Base-by-base conservation (phyloP, 64 coral and sea anemone genomes). In the Astreopora myriophthalma region DNA sequence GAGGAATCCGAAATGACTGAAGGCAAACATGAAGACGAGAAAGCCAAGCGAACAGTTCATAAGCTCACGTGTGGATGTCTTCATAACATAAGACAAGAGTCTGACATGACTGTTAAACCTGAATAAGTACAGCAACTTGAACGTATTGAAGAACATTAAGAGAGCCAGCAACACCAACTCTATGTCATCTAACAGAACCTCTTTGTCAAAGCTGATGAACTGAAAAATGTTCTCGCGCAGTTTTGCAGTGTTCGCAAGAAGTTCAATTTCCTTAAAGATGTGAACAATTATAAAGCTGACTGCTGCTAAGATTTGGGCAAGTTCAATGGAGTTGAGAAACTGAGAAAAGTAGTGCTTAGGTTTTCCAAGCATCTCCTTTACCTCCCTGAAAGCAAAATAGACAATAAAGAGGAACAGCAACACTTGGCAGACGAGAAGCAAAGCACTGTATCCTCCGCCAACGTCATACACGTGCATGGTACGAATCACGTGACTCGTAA, bases 101-200 rank as follows among this genome's bases (percentile, higher is more conserved):
- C 49, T 73, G 3, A 91, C 77, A 25, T 81, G 89, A 22, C 66
- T 73, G 46, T 55, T 78, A 38, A 91, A 91, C 28, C 36, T 66
- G 2, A 80, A 27, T 39, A 69, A 44, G 6, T 71, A 51, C 17
- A 91, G 62, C 32, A 91, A 49, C 67, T 91, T 91, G 30, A 74
- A 39, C 1, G 89, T 91, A 76, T 91, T 91, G 42, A 91, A 83
- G 31, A 91, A 91, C 39, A 91, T 84, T 8, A 91, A 25, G 10
- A 91, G 34, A 25, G 89, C 89, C 10, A 91, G 31, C 2, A 91
- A 48, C 2, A 51, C 27, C 37, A 67, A 82, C 63, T 81, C 77
- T 20, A 58, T 83, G 48, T 80, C 65, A 61, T 91, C 44, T 5
- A 91, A 13, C 13, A 83, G 17, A 25, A 84, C 89, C 12, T 51